Evolutionary conservation across 2,888 invertebrate genomes (phyloP).

Genomic region (Chaetoderma sp.): DNA sequence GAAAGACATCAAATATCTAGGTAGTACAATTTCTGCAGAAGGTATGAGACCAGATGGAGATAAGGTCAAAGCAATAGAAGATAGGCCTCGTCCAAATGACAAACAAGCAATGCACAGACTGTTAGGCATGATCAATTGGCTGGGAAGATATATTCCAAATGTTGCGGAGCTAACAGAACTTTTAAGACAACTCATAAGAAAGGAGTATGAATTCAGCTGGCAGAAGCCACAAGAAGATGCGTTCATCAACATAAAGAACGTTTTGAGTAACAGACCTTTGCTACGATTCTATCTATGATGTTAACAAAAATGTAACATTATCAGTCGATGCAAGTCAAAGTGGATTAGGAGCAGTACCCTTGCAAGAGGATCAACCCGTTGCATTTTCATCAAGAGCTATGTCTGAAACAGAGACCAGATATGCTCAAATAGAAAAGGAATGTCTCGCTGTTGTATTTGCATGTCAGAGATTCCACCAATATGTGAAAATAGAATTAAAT

Average conservation of each 20-base stretch:
- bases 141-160: slow-evolving; percentile 34
- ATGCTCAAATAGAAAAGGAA: slow-evolving; percentile 39
- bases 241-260: slow-evolving; percentile 21
- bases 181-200: slow-evolving; percentile 30
- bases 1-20: slow-evolving; percentile 30
- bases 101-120: slow-evolving; percentile 17
- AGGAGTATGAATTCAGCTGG: slow-evolving; percentile 21
- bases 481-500: slow-evolving; percentile 32
- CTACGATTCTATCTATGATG: slow-evolving; percentile 28
- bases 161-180: slow-evolving; percentile 32
- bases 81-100: slow-evolving; percentile 34
- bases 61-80: slow-evolving; percentile 34
- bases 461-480: slow-evolving; percentile 30
- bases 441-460: slow-evolving; percentile 31
- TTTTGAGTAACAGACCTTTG: slow-evolving; percentile 30
- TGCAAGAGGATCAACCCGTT: slow-evolving; percentile 33
- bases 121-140: slow-evolving; percentile 34
- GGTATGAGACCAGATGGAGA: slow-evolving; percentile 15
- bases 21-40: slow-evolving; percentile 28
- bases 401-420: slow-evolving; percentile 28
- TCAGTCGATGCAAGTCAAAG: slow-evolving; percentile 28
- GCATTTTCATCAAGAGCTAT: slow-evolving; percentile 37
- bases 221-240: slow-evolving; percentile 7
- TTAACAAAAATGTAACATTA: not conserved
- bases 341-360: slow-evolving; percentile 28